phyloP scores from a whole-genome alignment of 2,797 vertebrate species.

The Leptodactylus fallax region DNA sequence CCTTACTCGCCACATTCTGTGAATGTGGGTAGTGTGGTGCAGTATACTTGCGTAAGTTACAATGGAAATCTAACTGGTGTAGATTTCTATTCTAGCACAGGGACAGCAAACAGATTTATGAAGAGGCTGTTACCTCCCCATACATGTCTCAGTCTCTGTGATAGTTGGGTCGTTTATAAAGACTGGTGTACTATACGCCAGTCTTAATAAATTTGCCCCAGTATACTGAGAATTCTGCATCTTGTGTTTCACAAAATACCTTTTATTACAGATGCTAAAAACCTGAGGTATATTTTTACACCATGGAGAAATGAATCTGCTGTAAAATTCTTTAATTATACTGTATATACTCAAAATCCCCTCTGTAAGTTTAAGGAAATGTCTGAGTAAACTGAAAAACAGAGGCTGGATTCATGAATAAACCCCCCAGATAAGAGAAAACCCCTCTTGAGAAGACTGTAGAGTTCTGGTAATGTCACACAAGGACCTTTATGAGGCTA shows the following conservation, averaged over 20 bases:
- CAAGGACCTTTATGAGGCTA: neutral
- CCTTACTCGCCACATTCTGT: no score
- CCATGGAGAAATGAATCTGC: neutral
- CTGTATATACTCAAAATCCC: conserved; percentile 3
- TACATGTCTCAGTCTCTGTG: no score
- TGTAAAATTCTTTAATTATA: neutral
- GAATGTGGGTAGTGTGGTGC: no score
- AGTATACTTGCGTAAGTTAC: no score
- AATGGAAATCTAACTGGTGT: no score
- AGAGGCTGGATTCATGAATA: neutral
- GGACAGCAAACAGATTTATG: no score
- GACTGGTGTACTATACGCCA: no score
- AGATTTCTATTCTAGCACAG: no score
- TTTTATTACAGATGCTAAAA: neutral
- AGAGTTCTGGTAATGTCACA: conserved; percentile 18
- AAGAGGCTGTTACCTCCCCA: no score
- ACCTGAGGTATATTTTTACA: neutral
- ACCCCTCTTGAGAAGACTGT: neutral
- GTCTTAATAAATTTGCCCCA: no score
- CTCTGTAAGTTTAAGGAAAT: conserved; percentile 9
- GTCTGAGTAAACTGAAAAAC: neutral
- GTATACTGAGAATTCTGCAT: neutral
- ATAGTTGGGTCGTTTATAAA: no score
- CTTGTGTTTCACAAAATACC: neutral
- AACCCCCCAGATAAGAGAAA: neutral